Evolutionary conservation across 2,888 invertebrate genomes (phyloP).

Genomic region (Limnephilus rhombicus): DNA sequence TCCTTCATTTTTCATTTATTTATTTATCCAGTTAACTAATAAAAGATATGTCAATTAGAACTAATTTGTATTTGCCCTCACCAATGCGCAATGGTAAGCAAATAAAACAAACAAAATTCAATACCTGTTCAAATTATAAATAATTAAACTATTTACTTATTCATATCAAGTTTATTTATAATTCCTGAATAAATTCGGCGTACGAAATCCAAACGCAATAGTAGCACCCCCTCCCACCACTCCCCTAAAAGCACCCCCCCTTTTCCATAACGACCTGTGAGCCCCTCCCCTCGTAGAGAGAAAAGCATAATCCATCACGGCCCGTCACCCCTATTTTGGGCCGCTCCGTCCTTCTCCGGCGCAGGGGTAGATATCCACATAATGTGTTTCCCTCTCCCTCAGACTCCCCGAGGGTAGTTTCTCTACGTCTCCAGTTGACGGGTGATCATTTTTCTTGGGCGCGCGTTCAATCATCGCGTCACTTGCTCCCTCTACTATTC

Average conservation of each 20-base stretch:
- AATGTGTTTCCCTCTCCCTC: constrained; percentile 68
- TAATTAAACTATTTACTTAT: not conserved
- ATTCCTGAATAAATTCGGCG: constrained; percentile 20
- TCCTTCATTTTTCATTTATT: no score
- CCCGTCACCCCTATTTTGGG: constrained; percentile 80
- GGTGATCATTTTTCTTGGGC: constrained; percentile 86
- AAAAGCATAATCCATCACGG: constrained; percentile 82
- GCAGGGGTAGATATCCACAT: constrained; percentile 62
- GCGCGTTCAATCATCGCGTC: constrained; percentile 87
- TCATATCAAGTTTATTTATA: constrained; percentile 24
- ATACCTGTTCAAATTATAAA: not conserved
- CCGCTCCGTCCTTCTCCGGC: constrained; percentile 73
- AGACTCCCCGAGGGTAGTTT: constrained; percentile 79
- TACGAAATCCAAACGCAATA: constrained; percentile 52
- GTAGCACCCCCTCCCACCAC: constrained; percentile 67
- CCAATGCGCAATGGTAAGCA: not conserved
- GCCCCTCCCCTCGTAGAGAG: constrained; percentile 77
- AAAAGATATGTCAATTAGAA: no score
- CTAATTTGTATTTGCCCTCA: not conserved
- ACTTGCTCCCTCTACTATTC: constrained; percentile 67
- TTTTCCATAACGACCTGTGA: constrained; percentile 80
- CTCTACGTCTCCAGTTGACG: constrained; percentile 80
- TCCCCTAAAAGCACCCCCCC: constrained; percentile 78
- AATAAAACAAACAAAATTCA: not conserved
- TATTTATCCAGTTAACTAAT: no score